Conservation (phyloP, 1,140 invertebrate species). For the Pantala flavescens region DNA sequence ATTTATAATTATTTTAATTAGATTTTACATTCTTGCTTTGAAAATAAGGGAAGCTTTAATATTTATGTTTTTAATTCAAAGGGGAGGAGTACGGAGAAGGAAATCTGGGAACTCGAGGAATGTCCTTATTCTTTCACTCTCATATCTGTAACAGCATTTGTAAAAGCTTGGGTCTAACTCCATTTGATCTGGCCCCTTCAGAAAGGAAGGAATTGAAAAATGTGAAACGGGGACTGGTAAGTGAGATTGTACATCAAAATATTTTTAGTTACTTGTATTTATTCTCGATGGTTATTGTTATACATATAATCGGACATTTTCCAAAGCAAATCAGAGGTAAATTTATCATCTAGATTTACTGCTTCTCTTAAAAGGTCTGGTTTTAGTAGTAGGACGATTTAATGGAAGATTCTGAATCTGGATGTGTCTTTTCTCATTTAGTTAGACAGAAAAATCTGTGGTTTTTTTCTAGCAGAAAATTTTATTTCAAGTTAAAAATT, state of each 20-base stretch:
- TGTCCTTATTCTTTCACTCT: slow-evolving; percentile 51
- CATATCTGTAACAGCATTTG: slow-evolving; percentile 49
- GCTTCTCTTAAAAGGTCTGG: no score
- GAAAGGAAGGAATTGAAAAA: slow-evolving; percentile 28
- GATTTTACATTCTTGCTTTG: no score
- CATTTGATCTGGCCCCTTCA: slow-evolving; percentile 41
- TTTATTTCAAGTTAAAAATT: no score
- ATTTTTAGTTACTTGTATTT: neutral
- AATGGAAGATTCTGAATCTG: no score
- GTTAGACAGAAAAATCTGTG: neutral
- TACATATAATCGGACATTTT: slow-evolving; percentile 4
- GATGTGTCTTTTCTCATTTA: no score
- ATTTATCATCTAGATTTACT: no score
- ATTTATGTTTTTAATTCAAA: slow-evolving; percentile 16
- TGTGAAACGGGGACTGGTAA: slow-evolving; percentile 11
- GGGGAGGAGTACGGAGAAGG: slow-evolving; percentile 45
- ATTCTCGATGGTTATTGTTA: neutral
- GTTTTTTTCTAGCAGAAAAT: neutral
- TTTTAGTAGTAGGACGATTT: no score
- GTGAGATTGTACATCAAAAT: neutral
- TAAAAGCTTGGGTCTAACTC: slow-evolving; percentile 37
- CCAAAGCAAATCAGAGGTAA: no score
- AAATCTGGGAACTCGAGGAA: slow-evolving; percentile 47
- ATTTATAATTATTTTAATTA: no score
- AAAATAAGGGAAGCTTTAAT: no score